Percentiles rank a stretch among this genome's conserved stretches.
phyloP scores from a whole-genome alignment of 1,140 invertebrate genomes.

The Aphelenchoides fujianensis region DNA sequence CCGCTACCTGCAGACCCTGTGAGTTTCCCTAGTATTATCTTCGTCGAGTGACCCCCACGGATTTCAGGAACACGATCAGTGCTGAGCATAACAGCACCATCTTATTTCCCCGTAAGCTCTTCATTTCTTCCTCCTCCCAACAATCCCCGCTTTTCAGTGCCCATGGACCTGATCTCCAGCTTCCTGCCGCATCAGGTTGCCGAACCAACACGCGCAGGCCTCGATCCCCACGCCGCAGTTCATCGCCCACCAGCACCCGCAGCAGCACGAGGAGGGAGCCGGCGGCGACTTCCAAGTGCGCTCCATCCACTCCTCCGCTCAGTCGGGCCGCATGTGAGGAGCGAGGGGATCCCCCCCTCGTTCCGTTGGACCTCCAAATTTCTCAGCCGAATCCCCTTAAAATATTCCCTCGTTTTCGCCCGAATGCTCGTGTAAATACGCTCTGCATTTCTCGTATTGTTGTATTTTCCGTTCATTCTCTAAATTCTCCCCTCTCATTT shows the following conservation, averaged over 20 bases:
- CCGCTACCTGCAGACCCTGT: slow-evolving; percentile 67
- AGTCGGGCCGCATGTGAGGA: neutral
- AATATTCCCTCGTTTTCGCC: too few relatives aligned
- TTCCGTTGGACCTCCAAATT: too few relatives aligned
- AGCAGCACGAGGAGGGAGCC: neutral
- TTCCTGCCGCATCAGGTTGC: neutral
- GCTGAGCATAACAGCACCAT: slow-evolving; percentile 65
- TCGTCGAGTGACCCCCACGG: too few relatives aligned
- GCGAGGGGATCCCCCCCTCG: too few relatives aligned
- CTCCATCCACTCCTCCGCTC: neutral
- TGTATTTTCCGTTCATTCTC: too few relatives aligned
- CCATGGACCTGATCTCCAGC: neutral
- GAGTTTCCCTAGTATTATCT: too few relatives aligned
- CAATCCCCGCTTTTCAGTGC: too few relatives aligned
- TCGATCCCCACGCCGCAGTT: neutral
- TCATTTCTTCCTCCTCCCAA: neutral
- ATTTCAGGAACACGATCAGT: slow-evolving; percentile 63
- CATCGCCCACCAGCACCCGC: neutral
- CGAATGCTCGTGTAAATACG: too few relatives aligned
- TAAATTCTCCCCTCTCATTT: too few relatives aligned
- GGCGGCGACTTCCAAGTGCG: neutral
- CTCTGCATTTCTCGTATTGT: too few relatives aligned
- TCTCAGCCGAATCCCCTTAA: too few relatives aligned
- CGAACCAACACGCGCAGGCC: neutral
- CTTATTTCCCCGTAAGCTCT: slow-evolving; percentile 58